Evolutionary conservation across 2,113 vertebrate genomes (phyloP), one percentile per base, ranked within the genome.

Genomic region (Ovibos moschatus): DNA sequence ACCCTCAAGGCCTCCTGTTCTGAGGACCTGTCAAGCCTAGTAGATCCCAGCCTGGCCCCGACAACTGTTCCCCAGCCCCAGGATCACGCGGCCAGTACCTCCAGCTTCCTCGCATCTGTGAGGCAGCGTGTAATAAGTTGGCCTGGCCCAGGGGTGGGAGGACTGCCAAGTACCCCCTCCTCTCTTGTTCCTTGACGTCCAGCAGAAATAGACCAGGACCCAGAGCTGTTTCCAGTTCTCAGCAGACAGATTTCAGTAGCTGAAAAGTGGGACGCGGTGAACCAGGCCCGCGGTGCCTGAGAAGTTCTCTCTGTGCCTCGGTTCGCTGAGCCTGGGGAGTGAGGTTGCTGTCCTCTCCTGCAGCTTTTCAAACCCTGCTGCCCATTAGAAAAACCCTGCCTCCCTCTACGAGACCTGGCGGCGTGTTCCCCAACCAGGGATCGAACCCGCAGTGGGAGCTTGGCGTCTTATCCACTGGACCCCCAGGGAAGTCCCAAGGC

Each of bases 71-170:
- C 30, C 16, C 33, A 47, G 76, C 21, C 43, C n/a, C 11, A 0
- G 55, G 36, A 40, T 50, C n/a, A 16, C 1, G 14, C 7, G 50
- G 36, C 55, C 85, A 36, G 6, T 28, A 5, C 28, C 62, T 53
- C 36, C 40, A 30, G 60, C 47, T 33, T 74, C 81, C 36, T 23
- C 1, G 0, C 2, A 2, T 4, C 4, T 9, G 12, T n/a, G 13
- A 30, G 27, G 60, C 43, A 15, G n/a, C 0, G 1, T 57, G 12
- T 71, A 71, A 13, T 62, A 50, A 15, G 19, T 17, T 53, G 58
- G 17, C 36, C 23, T 7, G 40, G 21, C 74, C 60, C 33, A 13
- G 5, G 67, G 67, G 19, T 12, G 51, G 58, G n/a, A 40, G 2
- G 53, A 11, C 1, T 2, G 6, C 83, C 1, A 0, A 21, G n/a